phyloP scores from a whole-genome alignment of 2,797 vertebrate genomes.

The Halcyon smyrnensis region DNA sequence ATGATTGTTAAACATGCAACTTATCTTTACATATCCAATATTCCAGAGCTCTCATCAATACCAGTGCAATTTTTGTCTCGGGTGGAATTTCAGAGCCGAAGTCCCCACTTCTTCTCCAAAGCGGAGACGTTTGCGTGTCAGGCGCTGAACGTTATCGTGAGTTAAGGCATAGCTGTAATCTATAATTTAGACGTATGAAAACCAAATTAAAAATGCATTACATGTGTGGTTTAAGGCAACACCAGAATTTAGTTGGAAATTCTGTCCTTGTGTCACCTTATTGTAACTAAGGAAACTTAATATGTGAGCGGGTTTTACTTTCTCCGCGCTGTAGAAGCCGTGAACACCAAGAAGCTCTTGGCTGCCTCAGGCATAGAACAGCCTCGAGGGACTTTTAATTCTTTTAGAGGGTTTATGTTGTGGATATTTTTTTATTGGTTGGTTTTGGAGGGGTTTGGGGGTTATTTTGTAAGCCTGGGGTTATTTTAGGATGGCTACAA shows the following conservation, averaged over 20 bases:
- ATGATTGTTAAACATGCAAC: neutral
- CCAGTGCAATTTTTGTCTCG: neutral
- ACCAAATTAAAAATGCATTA: conserved; percentile 65
- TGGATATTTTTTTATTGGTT: neutral
- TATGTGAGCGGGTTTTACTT: conserved; percentile 11
- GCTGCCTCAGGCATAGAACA: neutral
- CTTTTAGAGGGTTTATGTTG: neutral
- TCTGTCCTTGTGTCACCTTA: conserved; percentile 59
- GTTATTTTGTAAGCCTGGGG: neutral
- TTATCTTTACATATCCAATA: neutral
- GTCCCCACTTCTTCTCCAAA: neutral
- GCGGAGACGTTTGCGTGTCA: conserved; percentile 3
- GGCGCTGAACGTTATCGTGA: neutral
- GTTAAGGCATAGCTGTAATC: conserved; percentile 23
- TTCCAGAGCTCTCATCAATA: neutral
- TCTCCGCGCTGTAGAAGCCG: neutral
- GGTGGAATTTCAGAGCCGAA: neutral
- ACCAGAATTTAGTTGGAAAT: conserved; percentile 23
- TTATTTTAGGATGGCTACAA: neutral
- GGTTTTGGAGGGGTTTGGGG: neutral
- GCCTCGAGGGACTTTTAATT: neutral
- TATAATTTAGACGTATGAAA: conserved; percentile 60
- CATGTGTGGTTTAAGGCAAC: conserved; percentile 47
- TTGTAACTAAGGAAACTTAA: conserved; percentile 31
- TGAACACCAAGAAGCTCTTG: neutral